phyloP scores from a whole-genome alignment of 2,888 invertebrate genomes.

The Enchytraeus crypticus region DNA sequence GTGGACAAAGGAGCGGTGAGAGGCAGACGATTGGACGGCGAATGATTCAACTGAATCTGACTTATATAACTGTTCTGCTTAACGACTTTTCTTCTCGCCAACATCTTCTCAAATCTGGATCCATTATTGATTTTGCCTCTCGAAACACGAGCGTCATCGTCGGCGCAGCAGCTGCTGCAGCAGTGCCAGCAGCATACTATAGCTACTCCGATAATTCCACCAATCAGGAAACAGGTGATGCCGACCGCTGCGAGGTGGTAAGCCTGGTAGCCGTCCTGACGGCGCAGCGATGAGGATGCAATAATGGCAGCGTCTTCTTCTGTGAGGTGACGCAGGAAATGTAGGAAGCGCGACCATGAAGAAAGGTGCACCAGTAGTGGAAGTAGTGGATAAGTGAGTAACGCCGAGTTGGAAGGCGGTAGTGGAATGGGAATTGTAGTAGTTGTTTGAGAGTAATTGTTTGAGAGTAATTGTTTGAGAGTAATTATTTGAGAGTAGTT shows the following conservation, averaged over 20 bases:
- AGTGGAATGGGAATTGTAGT: too few species aligned
- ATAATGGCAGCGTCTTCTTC: too few species aligned
- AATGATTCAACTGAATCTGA: not conserved
- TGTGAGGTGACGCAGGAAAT: too few species aligned
- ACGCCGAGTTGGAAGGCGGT: too few species aligned
- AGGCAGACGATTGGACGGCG: not conserved
- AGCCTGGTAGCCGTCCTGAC: not conserved
- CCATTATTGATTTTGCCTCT: not conserved
- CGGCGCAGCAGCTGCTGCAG: not conserved
- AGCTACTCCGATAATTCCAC: not conserved
- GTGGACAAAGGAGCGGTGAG: not conserved
- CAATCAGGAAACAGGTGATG: slow-evolving; percentile 1
- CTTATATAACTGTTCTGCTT: slow-evolving; percentile 7
- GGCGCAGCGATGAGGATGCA: too few species aligned
- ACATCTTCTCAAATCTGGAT: not conserved
- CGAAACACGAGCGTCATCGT: not conserved
- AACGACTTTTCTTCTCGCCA: not conserved
- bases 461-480: too few species aligned
- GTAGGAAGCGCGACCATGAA: too few species aligned
- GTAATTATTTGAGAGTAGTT: too few species aligned
- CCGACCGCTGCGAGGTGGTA: slow-evolving; percentile 4
- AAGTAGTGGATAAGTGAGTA: too few species aligned
- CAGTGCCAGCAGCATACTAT: slow-evolving; percentile 1
- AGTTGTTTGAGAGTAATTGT: too few species aligned
- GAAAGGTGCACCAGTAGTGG: too few species aligned